Evolutionary conservation across 2,888 invertebrate species (phyloP).

Genomic region (Atethmia centrago): DNA sequence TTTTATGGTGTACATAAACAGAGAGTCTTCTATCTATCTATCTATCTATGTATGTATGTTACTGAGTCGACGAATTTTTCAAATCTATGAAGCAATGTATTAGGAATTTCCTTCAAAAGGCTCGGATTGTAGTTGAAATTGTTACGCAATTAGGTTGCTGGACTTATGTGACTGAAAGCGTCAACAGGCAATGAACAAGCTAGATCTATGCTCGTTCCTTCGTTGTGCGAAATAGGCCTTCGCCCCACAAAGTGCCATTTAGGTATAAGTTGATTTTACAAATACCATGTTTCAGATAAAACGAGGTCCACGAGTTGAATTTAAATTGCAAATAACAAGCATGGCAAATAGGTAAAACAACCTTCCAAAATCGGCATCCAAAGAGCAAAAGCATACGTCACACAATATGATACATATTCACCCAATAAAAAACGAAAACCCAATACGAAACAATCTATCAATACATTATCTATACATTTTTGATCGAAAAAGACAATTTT

Average conservation of each 20-base stretch:
- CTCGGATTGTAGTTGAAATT: not conserved
- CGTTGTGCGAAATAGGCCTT: not conserved
- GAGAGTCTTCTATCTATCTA: too few relatives aligned
- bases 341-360: not conserved
- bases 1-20: too few relatives aligned
- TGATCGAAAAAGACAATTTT: slow-evolving; percentile 65
- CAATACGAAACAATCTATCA: slow-evolving; percentile 49
- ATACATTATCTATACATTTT: slow-evolving; percentile 57
- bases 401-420: slow-evolving; percentile 42
- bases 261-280: not conserved
- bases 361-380: not conserved
- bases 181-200: not conserved
- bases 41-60: too few relatives aligned
- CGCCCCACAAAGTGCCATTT: not conserved
- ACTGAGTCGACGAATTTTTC: not conserved
- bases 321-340: slow-evolving; percentile 5
- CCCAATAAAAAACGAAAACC: slow-evolving; percentile 49
- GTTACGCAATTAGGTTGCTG: not conserved
- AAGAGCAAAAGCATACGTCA: slow-evolving; percentile 29
- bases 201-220: not conserved
- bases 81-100: not conserved
- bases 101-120: not conserved
- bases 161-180: not conserved
- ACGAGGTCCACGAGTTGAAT: not conserved
- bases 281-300: not conserved